Conservation (phyloP, 2,888 invertebrate genomes). For the Chrysina gloriosa region DNA sequence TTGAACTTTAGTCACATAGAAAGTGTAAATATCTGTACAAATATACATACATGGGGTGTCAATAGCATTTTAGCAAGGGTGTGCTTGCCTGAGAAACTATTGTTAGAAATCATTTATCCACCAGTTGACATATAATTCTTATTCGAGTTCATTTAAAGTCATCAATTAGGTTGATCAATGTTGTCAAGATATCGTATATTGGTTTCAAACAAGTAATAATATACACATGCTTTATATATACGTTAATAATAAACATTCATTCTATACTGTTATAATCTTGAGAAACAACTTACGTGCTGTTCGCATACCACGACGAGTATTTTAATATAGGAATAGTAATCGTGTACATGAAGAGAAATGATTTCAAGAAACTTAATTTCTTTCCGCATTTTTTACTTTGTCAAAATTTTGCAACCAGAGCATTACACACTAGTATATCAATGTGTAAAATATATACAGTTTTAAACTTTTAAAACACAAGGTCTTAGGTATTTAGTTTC, state of each 20-base stretch:
- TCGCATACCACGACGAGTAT: conserved; percentile 28
- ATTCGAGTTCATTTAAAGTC: too few relatives aligned
- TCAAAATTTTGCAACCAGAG: conserved; percentile 2
- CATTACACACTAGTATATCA: background rate
- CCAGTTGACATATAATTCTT: too few relatives aligned
- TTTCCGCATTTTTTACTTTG: conserved; percentile 39
- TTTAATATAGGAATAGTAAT: conserved; percentile 12
- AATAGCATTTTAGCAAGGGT: too few relatives aligned
- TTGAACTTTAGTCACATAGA: too few relatives aligned
- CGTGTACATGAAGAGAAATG: background rate
- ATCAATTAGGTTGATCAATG: too few relatives aligned
- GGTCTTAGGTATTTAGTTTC: background rate
- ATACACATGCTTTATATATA: background rate
- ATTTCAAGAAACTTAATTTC: conserved; percentile 29
- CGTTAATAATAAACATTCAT: conserved; percentile 2
- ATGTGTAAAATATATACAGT: background rate
- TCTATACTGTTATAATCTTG: conserved; percentile 4
- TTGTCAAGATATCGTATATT: too few relatives aligned
- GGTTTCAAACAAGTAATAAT: too few relatives aligned
- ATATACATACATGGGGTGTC: too few relatives aligned
- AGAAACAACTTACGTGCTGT: conserved; percentile 30
- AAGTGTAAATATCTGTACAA: too few relatives aligned
- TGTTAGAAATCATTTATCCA: too few relatives aligned
- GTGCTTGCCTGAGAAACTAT: too few relatives aligned
- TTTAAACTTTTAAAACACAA: background rate